Evolutionary conservation across 2,113 vertebrate genomes (phyloP).

Genomic region (Daubentonia madagascariensis): DNA sequence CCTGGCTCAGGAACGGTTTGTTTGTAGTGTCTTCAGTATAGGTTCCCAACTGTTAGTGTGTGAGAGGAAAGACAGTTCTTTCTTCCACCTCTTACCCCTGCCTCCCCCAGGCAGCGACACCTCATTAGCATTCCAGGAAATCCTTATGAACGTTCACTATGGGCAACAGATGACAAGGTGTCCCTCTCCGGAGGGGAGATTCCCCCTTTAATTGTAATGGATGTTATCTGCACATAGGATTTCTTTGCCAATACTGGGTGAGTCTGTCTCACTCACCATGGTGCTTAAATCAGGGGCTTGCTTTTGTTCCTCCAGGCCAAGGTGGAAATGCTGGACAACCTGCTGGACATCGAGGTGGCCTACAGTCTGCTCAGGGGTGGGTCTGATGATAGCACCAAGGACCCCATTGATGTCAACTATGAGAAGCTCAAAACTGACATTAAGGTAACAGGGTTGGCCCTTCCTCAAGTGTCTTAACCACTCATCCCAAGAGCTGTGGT

Average conservation of each 20-base stretch:
- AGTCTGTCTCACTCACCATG: background rate
- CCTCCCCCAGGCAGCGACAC: background rate
- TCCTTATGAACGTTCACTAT: background rate
- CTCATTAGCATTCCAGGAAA: background rate
- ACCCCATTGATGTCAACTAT: slow-evolving; percentile 98
- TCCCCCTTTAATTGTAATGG: accelerated
- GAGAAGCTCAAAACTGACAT: slow-evolving; percentile 97
- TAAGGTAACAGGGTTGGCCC: slow-evolving; percentile 83
- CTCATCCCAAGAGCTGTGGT: background rate
- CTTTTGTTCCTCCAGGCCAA: slow-evolving; percentile 86
- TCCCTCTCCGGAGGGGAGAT: accelerated
- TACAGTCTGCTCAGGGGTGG: slow-evolving; percentile 97
- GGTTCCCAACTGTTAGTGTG: no score
- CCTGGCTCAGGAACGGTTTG: background rate
- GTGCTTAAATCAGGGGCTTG: background rate
- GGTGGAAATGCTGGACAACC: slow-evolving; percentile 98
- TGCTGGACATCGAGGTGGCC: slow-evolving; percentile 98
- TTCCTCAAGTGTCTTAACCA: background rate
- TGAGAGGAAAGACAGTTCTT: accelerated
- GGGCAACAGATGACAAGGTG: accelerated
- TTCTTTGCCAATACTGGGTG: background rate
- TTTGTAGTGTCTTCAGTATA: background rate
- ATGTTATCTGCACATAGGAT: accelerated
- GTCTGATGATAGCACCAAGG: slow-evolving; percentile 92
- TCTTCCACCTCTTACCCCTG: background rate